These are phyloP conservation scores for Hydrozoanthus tunicans DNA, from an alignment of 64 coral and sea anemone genomes.

Conservation along the genomic window DNA sequence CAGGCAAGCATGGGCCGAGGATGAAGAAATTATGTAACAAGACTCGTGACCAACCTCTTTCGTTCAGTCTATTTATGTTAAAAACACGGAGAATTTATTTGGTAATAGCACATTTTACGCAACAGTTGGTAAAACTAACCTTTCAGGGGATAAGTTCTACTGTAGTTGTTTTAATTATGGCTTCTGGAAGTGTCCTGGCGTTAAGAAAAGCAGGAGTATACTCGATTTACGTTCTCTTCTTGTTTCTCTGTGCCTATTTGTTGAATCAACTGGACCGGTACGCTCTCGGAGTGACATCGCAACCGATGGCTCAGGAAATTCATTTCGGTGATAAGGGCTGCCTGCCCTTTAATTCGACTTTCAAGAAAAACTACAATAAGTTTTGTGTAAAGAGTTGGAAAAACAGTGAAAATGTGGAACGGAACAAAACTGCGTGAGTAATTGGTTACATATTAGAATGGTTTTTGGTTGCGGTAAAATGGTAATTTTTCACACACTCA, in stretches of 20 bases:
- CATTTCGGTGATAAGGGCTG: slow-evolving; percentile 95
- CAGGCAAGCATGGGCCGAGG: too few species aligned
- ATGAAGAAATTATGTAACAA: neutral
- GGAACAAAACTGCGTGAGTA: slow-evolving; percentile 81
- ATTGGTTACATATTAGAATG: slow-evolving; percentile 3
- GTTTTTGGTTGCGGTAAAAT: neutral
- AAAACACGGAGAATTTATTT: neutral
- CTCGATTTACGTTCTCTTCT: slow-evolving; percentile 77
- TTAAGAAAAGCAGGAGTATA: slow-evolving; percentile 77
- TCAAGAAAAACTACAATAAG: slow-evolving; percentile 59
- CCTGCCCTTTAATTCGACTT: slow-evolving; percentile 77
- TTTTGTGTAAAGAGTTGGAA: slow-evolving; percentile 87
- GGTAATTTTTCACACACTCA: too few species aligned
- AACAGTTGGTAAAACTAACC: neutral
- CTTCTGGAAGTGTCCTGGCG: slow-evolving; percentile 50
- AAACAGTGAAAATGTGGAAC: slow-evolving; percentile 69
- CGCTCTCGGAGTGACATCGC: slow-evolving; percentile 78
- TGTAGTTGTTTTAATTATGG: slow-evolving; percentile 50
- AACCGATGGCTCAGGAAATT: slow-evolving; percentile 93
- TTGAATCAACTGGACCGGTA: slow-evolving; percentile 94
- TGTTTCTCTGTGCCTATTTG: slow-evolving; percentile 77
- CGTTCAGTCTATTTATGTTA: neutral
- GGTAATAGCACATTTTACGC: neutral
- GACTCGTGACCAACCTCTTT: neutral
- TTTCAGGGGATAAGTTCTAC: slow-evolving; percentile 25